phyloP scores from a whole-genome alignment of 2,888 invertebrate species.

The Hirtodrosophila cameraria region DNA sequence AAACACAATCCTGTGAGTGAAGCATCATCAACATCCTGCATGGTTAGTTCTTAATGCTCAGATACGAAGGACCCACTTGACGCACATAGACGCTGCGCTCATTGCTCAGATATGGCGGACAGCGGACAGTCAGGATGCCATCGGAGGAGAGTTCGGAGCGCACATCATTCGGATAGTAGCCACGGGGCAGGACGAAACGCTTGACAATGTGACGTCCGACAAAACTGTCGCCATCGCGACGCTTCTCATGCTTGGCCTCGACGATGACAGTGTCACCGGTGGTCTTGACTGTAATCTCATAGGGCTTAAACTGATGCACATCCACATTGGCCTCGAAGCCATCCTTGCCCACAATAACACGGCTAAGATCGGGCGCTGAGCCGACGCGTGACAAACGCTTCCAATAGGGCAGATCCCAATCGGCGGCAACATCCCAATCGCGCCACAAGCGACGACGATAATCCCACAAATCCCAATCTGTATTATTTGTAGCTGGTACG shows the following conservation, averaged over 20 bases:
- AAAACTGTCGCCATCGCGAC: conserved; percentile 89
- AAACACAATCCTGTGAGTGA: conserved; percentile 14
- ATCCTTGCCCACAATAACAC: conserved; percentile 86
- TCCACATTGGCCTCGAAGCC: conserved; percentile 88
- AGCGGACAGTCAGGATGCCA: conserved; percentile 90
- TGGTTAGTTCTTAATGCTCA: conserved; percentile 82
- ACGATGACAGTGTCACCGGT: conserved; percentile 86
- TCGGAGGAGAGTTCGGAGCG: conserved; percentile 87
- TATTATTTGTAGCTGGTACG: conserved; percentile 76
- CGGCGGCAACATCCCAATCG: conserved; percentile 82
- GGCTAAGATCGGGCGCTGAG: conserved; percentile 83
- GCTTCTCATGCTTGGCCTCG: conserved; percentile 90
- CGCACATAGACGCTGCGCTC: conserved; percentile 90
- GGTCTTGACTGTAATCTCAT: conserved; percentile 89
- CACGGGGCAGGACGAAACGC: conserved; percentile 88
- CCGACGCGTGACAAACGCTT: conserved; percentile 82
- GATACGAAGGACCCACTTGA: conserved; percentile 88
- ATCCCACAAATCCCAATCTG: conserved; percentile 83
- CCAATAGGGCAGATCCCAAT: conserved; percentile 82
- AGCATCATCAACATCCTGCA: too few species aligned
- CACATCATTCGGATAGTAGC: conserved; percentile 89
- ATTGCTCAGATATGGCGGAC: conserved; percentile 85
- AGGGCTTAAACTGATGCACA: conserved; percentile 88
- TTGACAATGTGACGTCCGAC: conserved; percentile 92
- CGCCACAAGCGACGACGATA: conserved; percentile 83